Base-by-base conservation (phyloP, 1,140 invertebrate genomes). In the Diuraphis noxia region DNA sequence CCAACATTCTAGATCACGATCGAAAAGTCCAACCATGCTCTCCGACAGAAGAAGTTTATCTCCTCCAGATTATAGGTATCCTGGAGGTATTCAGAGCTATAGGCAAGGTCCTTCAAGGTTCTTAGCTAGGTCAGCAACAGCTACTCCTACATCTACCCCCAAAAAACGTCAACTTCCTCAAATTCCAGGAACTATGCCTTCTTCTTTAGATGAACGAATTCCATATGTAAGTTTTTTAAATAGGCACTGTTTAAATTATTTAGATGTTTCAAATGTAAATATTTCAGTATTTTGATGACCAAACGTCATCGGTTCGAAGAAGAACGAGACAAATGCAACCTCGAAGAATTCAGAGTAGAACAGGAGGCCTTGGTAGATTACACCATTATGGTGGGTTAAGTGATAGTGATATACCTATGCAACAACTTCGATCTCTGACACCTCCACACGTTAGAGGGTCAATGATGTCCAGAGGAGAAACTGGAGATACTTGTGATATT, bases 91-190 rank as follows among this genome's bases (percentile, higher is more conserved):
- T 38, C 89, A 79, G 34, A 91, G 43, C 30, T 91, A 91, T 82
- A 79, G 77, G n/a, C 89, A 91, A 52, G 89, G 89, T 19, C n/a
- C 41, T 36, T 36, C 93, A 43, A 93, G 93, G 49, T 93, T 94
- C 85, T 91, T 92, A 52, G 93, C 93, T 25, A 92, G 93, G 72
- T 98, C 97, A 81, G 97, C 97, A 63, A 98, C 97, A 52, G 97
- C 97, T 49, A 98, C 98, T n/a, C 98, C 98, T 84, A 98, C 97
- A 46, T 98, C 97, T 77, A 98, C 98, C 56, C 98, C 98, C 43
- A 98, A 99, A 94, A 99, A 99, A 94, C 95, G 98, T 92, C 98
- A 99, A 95, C 95, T 99, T 92, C 98, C 98, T 92, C 97, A 98
- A 94, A 98, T 99, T 93, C 97, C 97, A 93, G 94, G 92, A 93